A percentile compares a stretch with the other conserved stretches of the same genome.
phyloP scores from a whole-genome alignment of 1,140 invertebrate species.

The Bilobella aurantiaca region DNA sequence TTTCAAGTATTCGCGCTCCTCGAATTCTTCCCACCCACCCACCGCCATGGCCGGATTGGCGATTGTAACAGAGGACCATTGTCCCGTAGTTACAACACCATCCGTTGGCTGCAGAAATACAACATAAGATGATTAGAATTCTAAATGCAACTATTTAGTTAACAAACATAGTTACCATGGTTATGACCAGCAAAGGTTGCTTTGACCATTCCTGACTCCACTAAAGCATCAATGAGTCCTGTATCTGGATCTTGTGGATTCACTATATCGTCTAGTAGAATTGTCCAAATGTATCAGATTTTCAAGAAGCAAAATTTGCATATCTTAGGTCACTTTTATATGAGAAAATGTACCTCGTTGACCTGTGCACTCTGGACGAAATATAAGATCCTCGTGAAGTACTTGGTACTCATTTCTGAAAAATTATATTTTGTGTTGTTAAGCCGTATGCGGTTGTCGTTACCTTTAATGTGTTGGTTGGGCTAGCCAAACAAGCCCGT shows the following conservation, averaged over 20 bases:
- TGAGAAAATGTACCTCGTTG: slow-evolving; percentile 2
- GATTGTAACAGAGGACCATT: slow-evolving; percentile 24
- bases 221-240: slow-evolving; percentile 14
- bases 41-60: slow-evolving; percentile 27
- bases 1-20: slow-evolving; percentile 15
- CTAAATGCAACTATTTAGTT: not conserved
- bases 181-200: slow-evolving; percentile 16
- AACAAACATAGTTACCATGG: slow-evolving; percentile 2
- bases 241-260: slow-evolving; percentile 20
- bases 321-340: not conserved
- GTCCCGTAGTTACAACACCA: slow-evolving; percentile 27
- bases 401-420: slow-evolving; percentile 17
- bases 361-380: slow-evolving; percentile 14
- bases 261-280: slow-evolving; percentile 16
- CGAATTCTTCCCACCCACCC: slow-evolving; percentile 23
- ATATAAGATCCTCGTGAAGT: slow-evolving; percentile 8
- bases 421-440: not conserved
- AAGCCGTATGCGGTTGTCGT: not conserved
- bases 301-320: not conserved
- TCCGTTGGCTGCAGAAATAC: slow-evolving; percentile 16
- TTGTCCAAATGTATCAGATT: not conserved
- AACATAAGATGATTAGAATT: not conserved
- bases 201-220: slow-evolving; percentile 1
- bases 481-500: too few species aligned
- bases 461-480: too few species aligned